Evolutionary conservation across 2,888 invertebrate genomes (phyloP), one percentile per base, ranked within the genome.

Genomic region (Diplolepis rosae): DNA sequence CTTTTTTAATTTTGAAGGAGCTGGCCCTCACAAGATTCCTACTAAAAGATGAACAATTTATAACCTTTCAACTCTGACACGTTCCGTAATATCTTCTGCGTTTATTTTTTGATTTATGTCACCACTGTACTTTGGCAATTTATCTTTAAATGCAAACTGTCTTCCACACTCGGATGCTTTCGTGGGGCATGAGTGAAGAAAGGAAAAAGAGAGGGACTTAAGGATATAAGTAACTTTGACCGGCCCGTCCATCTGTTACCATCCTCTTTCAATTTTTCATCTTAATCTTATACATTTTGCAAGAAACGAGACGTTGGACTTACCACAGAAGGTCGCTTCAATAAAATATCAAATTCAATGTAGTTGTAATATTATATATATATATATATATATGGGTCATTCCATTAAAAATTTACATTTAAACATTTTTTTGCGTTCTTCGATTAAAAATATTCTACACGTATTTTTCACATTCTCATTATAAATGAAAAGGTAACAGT

Each of bases 41-140:
- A 56, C 56, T 22, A 61, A 35, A 61, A 61, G 39, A 24, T 35
- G 61, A n/a, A 61, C 61, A 61, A 61, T 61, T 61, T 61, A 61
- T 61, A 39, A 39, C 39, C 61, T 39, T 24, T 61, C 56, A 61
- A 61, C 39, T 24, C 61, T 50, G 51, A 66, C 22, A 48, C 30
- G 48, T 51, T 66, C 28, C 9, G n/a, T 35, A 51, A 50, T 50
- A 50, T 50, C 48, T 70, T 27, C 54, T 39, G 56, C 70, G 65
- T 70, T 77, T 71, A 77, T 77, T 72, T 74, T 66, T 66, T 74
- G 71, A 73, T 74, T 77, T 73, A 69, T 69, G 69, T 69, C 71
- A 74, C 69, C 71, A 65, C 45, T 69, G 69, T 48, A 69, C 71
- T 70, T 74, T 65, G 69, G 71, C 71, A 74, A 75, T 77, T 74